phyloP scores from a whole-genome alignment of 2,113 vertebrate species.

The Notechis scutatus region DNA sequence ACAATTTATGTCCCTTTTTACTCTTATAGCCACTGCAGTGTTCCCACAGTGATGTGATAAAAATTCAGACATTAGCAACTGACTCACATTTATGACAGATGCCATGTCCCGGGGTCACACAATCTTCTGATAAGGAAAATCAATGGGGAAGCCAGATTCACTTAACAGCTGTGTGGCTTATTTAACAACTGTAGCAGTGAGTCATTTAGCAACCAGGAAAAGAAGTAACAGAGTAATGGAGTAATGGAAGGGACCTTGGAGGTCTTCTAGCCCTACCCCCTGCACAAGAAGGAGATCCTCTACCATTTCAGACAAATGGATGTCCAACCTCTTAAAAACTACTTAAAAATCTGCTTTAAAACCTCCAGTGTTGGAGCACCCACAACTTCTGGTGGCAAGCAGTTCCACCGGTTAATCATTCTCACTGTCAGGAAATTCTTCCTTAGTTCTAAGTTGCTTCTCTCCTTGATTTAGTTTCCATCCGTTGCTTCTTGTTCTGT shows the following conservation, averaged over 20 bases:
- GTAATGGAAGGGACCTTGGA: too few relatives aligned
- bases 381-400: too few relatives aligned
- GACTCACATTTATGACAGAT: background rate
- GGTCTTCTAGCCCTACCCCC: too few relatives aligned
- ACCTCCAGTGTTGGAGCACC: too few relatives aligned
- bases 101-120: background rate
- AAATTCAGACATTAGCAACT: background rate
- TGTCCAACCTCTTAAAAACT: too few relatives aligned
- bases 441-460: background rate
- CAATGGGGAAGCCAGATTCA: background rate
- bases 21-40: background rate
- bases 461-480: background rate
- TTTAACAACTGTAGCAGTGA: background rate
- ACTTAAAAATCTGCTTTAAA: too few relatives aligned
- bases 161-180: background rate
- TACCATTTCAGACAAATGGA: too few relatives aligned
- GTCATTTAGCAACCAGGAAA: background rate
- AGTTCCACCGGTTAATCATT: too few relatives aligned
- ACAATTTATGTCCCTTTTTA: background rate
- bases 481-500: background rate
- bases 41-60: background rate
- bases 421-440: too few relatives aligned
- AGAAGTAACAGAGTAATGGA: too few relatives aligned
- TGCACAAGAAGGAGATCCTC: too few relatives aligned
- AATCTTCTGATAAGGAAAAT: background rate